Percentiles rank a stretch among this genome's conserved stretches.
These are phyloP conservation scores for Acanthurus tractus DNA, from an alignment of 2,797 vertebrate genomes.

Conservation along the genomic window DNA sequence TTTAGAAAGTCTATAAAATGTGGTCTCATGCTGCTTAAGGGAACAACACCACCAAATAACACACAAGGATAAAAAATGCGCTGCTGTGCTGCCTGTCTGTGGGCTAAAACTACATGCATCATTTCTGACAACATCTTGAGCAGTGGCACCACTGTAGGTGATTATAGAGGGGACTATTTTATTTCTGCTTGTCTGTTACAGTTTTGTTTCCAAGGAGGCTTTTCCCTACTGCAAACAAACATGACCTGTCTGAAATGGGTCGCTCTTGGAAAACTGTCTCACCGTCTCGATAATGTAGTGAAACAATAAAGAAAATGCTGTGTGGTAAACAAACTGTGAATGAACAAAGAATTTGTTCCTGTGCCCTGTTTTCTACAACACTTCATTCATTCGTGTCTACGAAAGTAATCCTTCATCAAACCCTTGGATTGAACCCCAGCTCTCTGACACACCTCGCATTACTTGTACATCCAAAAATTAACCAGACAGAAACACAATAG, in stretches of 20 bases:
- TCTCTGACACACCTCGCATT: constrained; percentile 8
- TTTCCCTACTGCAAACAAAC: neutral
- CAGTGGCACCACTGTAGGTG: constrained; percentile 19
- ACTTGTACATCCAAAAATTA: constrained; percentile 5
- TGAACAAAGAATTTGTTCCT: constrained; percentile 3
- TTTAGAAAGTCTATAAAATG: neutral
- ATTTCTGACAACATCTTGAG: neutral
- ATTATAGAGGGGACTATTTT: too few relatives aligned
- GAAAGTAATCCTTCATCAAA: neutral
- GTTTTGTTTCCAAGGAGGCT: too few relatives aligned
- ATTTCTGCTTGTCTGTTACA: too few relatives aligned
- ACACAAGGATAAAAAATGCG: constrained; percentile 7
- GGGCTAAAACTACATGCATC: neutral
- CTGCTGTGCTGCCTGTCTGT: neutral
- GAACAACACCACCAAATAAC: constrained; percentile 6
- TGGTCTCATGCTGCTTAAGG: neutral
- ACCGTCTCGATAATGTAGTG: neutral
- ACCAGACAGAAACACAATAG: constrained; percentile 23
- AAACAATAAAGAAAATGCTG: neutral
- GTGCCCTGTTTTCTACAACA: neutral
- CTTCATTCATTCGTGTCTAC: neutral
- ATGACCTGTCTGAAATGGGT: constrained; percentile 4
- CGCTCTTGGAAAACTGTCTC: neutral
- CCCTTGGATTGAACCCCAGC: neutral
- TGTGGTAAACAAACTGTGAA: constrained; percentile 4